These are phyloP conservation scores for Pachypsylla venusta DNA, from an alignment of 1,140 invertebrate species.

Conservation along the genomic window DNA sequence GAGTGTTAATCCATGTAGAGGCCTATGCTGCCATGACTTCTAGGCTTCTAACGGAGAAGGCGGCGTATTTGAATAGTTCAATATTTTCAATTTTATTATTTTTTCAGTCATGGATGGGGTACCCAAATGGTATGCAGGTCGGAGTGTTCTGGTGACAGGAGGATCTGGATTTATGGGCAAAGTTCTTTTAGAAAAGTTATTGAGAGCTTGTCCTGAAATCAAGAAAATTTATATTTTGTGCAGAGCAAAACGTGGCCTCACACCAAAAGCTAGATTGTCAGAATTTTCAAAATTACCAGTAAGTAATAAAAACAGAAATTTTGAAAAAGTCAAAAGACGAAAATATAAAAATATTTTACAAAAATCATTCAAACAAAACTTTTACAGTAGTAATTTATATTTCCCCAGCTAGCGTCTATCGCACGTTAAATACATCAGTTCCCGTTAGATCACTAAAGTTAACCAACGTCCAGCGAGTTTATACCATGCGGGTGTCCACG, in stretches of 20 bases:
- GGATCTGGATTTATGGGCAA: conserved; percentile 62
- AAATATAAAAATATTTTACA: background rate
- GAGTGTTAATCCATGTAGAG: no score
- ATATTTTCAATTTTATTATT: no score
- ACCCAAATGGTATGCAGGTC: conserved; percentile 39
- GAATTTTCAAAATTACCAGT: conserved; percentile 45
- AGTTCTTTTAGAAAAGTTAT: conserved; percentile 53
- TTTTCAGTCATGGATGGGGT: conserved; percentile 23
- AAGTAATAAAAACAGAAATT: conserved; percentile 23
- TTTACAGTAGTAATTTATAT: background rate
- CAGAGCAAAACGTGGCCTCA: conserved; percentile 45
- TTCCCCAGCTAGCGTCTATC: background rate
- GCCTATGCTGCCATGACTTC: no score
- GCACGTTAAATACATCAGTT: no score
- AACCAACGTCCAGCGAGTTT: no score
- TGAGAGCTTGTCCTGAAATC: conserved; percentile 49
- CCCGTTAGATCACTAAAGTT: no score
- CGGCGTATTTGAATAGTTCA: no score
- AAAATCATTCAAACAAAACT: background rate
- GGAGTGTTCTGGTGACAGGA: conserved; percentile 40
- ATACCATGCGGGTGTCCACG: no score
- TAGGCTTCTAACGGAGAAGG: no score
- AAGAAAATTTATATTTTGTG: conserved; percentile 50
- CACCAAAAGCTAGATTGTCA: conserved; percentile 36
- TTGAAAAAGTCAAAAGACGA: background rate